These are phyloP conservation scores for Eupithecia insigniata DNA, from an alignment of 2,888 invertebrate genomes.

Conservation along the genomic window DNA sequence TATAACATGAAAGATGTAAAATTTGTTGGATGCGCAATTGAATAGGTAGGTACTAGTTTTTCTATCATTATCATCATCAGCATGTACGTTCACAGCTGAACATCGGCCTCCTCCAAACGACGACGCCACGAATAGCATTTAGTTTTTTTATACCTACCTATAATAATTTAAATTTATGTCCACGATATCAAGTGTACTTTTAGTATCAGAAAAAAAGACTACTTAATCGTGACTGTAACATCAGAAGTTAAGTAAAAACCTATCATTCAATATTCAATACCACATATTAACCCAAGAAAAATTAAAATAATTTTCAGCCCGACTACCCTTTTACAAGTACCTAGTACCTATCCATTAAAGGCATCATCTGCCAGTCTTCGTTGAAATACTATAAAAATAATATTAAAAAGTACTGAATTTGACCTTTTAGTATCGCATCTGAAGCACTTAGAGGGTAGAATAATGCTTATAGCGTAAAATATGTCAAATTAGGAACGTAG, in stretches of 20 bases:
- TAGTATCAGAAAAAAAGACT: neutral
- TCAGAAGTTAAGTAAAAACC: neutral
- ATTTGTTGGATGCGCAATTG: neutral
- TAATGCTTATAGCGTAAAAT: neutral
- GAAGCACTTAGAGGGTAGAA: conserved; percentile 4
- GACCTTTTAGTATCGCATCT: conserved; percentile 17
- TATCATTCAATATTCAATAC: conserved; percentile 3
- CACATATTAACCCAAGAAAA: conserved; percentile 12
- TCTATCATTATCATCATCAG: too few species aligned
- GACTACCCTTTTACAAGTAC: conserved; percentile 16
- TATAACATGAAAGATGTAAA: too few species aligned
- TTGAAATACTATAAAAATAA: conserved; percentile 11
- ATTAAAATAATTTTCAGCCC: conserved; percentile 1
- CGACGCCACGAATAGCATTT: too few species aligned
- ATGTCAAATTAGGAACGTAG: neutral
- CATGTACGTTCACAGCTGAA: too few species aligned
- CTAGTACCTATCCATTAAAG: conserved; percentile 13
- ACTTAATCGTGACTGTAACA: neutral
- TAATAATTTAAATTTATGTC: neutral
- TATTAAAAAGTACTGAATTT: conserved; percentile 14
- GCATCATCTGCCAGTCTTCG: conserved; percentile 24
- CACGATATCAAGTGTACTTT: neutral
- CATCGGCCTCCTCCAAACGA: too few species aligned
- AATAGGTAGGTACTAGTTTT: too few species aligned
- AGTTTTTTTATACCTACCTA: neutral